Percentiles rank a stretch among this genome's conserved stretches.
Evolutionary conservation across 1,140 invertebrate species (phyloP).

Genomic region (Procambarus clarkii): DNA sequence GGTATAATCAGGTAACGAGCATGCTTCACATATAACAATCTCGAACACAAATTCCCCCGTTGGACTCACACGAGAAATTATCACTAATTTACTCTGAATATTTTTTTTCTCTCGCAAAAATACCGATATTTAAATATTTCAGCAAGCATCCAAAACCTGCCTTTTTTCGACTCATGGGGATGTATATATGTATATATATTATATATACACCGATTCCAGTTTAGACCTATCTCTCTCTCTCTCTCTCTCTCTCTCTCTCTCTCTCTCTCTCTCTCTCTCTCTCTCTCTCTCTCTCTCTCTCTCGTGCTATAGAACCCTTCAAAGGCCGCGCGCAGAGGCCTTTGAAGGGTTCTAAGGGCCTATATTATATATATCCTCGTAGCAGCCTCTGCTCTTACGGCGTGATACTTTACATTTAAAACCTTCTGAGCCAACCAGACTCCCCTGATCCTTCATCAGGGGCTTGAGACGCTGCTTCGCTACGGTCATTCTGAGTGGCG

Average conservation of each 20-base stretch:
- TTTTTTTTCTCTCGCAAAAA: not conserved
- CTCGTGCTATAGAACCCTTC: too few relatives aligned
- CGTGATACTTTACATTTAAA: slow-evolving; percentile 40
- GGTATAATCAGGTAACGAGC: slow-evolving; percentile 8
- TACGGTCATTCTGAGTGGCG: slow-evolving; percentile 53
- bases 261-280: not conserved
- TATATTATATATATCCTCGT: too few relatives aligned
- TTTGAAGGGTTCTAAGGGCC: too few relatives aligned
- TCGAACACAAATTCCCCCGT: slow-evolving; percentile 2
- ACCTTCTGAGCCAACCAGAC: slow-evolving; percentile 38
- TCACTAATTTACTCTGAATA: slow-evolving; percentile 11
- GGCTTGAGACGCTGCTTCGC: slow-evolving; percentile 36
- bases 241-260: not conserved
- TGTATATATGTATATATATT: too few relatives aligned
- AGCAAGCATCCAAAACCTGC: too few relatives aligned
- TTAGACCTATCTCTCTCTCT: not conserved
- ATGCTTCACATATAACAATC: not conserved
- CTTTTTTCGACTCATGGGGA: too few relatives aligned
- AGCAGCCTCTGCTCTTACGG: slow-evolving; percentile 6
- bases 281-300: not conserved
- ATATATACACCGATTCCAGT: not conserved
- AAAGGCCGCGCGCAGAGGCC: too few relatives aligned
- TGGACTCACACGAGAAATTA: not conserved
- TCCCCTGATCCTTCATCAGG: slow-evolving; percentile 28
- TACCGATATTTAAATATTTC: too few relatives aligned